Base-by-base conservation (phyloP, 2,888 invertebrate genomes). In the Zygaena filipendulae region DNA sequence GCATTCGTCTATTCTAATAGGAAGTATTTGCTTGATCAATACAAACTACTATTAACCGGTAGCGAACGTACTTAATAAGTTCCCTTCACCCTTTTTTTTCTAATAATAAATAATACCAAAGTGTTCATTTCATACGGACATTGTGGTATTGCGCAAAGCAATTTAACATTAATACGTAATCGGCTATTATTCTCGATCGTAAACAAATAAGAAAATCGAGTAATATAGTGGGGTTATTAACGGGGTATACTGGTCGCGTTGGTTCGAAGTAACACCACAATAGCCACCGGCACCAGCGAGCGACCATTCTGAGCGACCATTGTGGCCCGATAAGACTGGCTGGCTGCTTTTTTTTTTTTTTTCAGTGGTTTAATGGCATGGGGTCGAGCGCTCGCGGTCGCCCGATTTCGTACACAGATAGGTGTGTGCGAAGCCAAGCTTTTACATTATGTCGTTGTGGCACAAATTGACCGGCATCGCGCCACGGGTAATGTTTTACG, bases 121-220 rank as follows among this genome's bases (percentile, higher is more conserved):
- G n/a, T n/a, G n/a, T n/a, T n/a, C 16, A 16, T 16, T 16, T 16
- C 16, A 16, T 16, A 6, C 7, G 16, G 5, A 16, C 40, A 34
- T 36, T 36, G 32, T 36, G 29, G 33, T 18, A 21, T 40, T 42
- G 43, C 33, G 43, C 41, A 47, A 45, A 45, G 42, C 43, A 43
- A 49, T 52, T 52, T 44, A 49, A 45, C 42, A 42, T n/a, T n/a
- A n/a, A n/a, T 42, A 33, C 42, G 43, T 52, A 55, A 55, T 55
- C 48, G 49, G 34, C 49, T 48, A 56, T 56, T 56, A 51, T 49
- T 41, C 38, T 21, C 43, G 48, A 39, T 54, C 62, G 49, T 62
- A 63, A 64, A 63, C 61, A 59, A 63, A 64, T 62, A 61, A 59
- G 56, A 57, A 61, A 50, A 56, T 45, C 43, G 40, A 42, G 46